Percentiles rank a stretch among this genome's conserved stretches.
Conservation (phyloP, 2,113 vertebrate species). For the Pollachius pollachius region DNA sequence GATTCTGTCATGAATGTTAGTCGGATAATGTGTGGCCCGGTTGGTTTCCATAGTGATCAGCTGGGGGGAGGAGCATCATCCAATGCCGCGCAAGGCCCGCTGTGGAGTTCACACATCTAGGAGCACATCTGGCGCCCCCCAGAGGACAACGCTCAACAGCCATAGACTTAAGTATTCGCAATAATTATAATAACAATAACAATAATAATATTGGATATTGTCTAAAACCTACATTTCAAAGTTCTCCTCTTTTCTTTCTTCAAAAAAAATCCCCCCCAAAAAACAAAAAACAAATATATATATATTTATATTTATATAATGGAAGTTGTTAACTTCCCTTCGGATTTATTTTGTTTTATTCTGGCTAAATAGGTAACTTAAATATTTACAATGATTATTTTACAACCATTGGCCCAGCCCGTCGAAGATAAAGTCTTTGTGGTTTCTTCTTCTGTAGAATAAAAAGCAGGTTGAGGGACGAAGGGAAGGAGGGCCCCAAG, state of each 20-base stretch:
- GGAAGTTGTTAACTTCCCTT: constrained; percentile 33
- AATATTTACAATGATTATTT: constrained; percentile 81
- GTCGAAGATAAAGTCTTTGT: constrained; percentile 46
- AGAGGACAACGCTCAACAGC: constrained; percentile 59
- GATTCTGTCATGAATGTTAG: neutral
- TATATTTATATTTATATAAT: constrained; percentile 31
- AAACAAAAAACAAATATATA: constrained; percentile 26
- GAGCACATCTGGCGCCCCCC: constrained; percentile 52
- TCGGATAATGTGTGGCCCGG: neutral
- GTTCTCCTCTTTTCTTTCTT: constrained; percentile 41
- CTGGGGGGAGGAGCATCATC: constrained; percentile 42
- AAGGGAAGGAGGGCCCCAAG: constrained; percentile 22
- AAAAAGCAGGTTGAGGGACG: constrained; percentile 42
- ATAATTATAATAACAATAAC: constrained; percentile 53
- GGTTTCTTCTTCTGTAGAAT: constrained; percentile 36
- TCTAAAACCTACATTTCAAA: constrained; percentile 61
- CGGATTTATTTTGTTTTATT: constrained; percentile 23
- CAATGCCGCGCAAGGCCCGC: constrained; percentile 17
- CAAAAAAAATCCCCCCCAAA: constrained; percentile 31
- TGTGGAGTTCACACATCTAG: constrained; percentile 61
- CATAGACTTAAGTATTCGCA: constrained; percentile 66
- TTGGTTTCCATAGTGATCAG: neutral
- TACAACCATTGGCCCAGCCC: constrained; percentile 69
- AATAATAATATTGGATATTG: constrained; percentile 49
- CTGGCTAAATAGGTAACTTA: constrained; percentile 58